These are phyloP conservation scores for Opisthocomus hoazin DNA, from an alignment of 2,113 vertebrate species.

Conservation along the genomic window DNA sequence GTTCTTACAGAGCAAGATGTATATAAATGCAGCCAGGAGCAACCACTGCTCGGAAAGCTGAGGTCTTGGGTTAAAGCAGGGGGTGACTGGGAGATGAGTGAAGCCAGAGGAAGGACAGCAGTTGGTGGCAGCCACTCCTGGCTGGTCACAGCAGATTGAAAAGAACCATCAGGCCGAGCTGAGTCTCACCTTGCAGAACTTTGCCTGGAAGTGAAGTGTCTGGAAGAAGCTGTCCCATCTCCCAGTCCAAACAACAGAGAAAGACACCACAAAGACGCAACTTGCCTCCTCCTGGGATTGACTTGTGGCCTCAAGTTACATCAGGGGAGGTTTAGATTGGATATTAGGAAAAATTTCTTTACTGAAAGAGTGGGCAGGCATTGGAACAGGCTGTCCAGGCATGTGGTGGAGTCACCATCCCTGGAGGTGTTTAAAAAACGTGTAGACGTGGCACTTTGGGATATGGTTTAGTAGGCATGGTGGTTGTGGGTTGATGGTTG, in stretches of 20 bases:
- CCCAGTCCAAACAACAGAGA: neutral
- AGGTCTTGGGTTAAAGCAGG: neutral
- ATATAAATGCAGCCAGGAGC: neutral
- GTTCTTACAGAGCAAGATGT: neutral
- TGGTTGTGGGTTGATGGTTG: no score
- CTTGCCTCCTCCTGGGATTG: neutral
- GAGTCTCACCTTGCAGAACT: neutral
- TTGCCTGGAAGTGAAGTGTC: neutral
- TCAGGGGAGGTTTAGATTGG: no score
- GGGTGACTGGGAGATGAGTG: neutral
- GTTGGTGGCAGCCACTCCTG: neutral
- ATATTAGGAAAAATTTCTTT: no score
- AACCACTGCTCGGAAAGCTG: accelerated
- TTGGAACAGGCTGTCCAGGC: no score
- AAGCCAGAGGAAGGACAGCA: neutral
- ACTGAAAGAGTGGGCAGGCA: no score
- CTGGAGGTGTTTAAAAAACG: no score
- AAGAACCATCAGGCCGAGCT: neutral
- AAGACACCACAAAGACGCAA: neutral
- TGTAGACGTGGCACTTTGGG: no score
- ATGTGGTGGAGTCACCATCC: no score
- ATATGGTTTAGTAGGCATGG: no score
- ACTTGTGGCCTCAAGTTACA: no score
- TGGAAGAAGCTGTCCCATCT: neutral
- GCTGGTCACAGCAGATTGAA: neutral